Evolutionary conservation across 2,888 invertebrate genomes (phyloP).

Genomic region (Physocephala rufipes): DNA sequence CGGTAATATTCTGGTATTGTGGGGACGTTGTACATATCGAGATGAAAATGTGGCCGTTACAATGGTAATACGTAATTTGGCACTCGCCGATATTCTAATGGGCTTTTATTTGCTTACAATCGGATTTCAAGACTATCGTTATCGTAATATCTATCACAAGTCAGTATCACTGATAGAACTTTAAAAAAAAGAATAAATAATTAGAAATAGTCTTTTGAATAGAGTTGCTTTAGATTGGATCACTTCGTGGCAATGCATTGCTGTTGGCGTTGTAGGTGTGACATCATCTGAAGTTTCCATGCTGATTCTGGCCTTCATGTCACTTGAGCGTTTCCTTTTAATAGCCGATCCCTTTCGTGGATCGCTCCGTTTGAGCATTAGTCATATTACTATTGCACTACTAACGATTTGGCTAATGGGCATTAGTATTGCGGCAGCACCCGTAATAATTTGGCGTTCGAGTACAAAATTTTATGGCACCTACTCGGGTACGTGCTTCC

Average conservation of each 20-base stretch:
- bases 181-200: not conserved
- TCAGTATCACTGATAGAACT: conserved; percentile 41
- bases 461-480: conserved; percentile 73
- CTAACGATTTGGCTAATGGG: conserved; percentile 72
- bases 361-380: conserved; percentile 67
- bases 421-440: conserved; percentile 71
- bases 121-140: conserved; percentile 71
- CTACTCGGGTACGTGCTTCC: conserved; percentile 75
- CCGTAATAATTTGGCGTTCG: conserved; percentile 71
- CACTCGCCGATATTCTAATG: conserved; percentile 75
- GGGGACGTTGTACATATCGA: conserved; percentile 70
- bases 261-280: conserved; percentile 73
- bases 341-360: conserved; percentile 72
- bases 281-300: conserved; percentile 76
- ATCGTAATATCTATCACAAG: conserved; percentile 69
- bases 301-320: conserved; percentile 75
- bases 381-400: conserved; percentile 68
- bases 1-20: conserved; percentile 73
- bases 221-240: conserved; percentile 72
- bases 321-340: conserved; percentile 73
- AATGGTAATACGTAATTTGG: conserved; percentile 73
- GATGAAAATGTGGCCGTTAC: conserved; percentile 73
- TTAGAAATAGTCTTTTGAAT: not conserved
- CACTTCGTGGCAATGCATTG: conserved; percentile 73
- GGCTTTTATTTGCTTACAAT: conserved; percentile 74